Evolutionary conservation across 2,797 vertebrate genomes (phyloP), one percentile per base, ranked within the genome.

Genomic region (Heliangelus exortis): DNA sequence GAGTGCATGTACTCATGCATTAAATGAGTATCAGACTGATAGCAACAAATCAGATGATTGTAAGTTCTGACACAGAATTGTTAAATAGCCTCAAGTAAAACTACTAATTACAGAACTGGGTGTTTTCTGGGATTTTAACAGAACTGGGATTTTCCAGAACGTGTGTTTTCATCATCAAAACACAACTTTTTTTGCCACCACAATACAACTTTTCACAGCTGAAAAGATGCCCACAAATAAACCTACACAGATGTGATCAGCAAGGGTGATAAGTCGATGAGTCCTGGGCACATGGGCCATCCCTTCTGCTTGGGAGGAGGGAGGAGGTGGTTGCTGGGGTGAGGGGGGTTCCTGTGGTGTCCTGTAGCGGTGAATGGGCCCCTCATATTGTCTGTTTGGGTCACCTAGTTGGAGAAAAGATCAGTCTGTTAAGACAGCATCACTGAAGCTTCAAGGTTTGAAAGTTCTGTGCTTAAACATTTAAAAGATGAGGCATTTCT

Each of bases 221-320:
- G 82, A 72, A 33, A 51, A 54, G 66, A 58, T 43, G 22, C 16
- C 74, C 36, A 18, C 19, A 67, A 77, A 90, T 61, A 88, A 73
- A 92, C 98, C 96, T 98, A 99, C 99, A 95, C 99, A 99, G 97
- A 99, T 99, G 92, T 99, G 99, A 95, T 99, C 99, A 12, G 99
- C 99, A 72, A 99, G 97, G 31, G 99, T 99, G 98, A 99, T 99
- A 75, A 99, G 98, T 33, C 99, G 98, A 93, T 99, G 99, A 29
- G 99, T 99, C 95, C 99, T 98, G 82, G 98, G 98, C 80, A 99
- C 98, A 1, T 98, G 98, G 17, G 98, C 98, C 96, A 98, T 98
- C 48, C 97, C 96, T 59, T 99, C 99, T 18, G 98, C 94, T 93
- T 99, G 99, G 22, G 98, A 98, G 15, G 98, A 96, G 34, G 97